A percentile compares a stretch with the other conserved stretches of the same genome.
Conservation (phyloP, 2,113 vertebrate genomes). For the Rhipidura dahli region DNA sequence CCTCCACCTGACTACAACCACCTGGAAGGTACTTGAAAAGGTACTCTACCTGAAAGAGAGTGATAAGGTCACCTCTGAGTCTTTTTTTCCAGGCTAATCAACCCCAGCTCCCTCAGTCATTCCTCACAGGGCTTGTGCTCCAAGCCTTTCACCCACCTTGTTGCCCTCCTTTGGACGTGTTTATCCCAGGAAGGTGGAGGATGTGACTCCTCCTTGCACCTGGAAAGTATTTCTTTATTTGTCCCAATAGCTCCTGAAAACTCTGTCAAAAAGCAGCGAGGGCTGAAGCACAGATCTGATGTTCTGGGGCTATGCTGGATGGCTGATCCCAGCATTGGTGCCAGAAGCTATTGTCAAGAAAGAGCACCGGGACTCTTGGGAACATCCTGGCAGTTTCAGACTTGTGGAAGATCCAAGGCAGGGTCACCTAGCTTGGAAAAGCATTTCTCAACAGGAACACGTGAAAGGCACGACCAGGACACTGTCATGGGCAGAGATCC, state of each 20-base stretch:
- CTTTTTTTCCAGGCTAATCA: no score
- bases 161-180: no score
- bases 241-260: neutral
- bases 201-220: neutral
- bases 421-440: neutral
- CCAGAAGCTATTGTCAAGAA: neutral
- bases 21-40: no score
- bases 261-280: neutral
- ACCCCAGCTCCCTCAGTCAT: no score
- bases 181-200: neutral
- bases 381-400: neutral
- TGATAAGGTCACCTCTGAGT: no score
- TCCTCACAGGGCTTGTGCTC: no score
- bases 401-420: neutral
- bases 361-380: neutral
- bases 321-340: neutral
- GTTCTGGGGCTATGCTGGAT: neutral
- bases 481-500: fast-evolving
- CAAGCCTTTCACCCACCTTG: no score
- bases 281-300: neutral
- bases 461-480: fast-evolving
- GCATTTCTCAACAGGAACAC: neutral
- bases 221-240: neutral
- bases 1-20: no score
- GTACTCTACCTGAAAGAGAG: no score